phyloP scores from a whole-genome alignment of 2,888 invertebrate species.

The Lamellibrachia satsuma region DNA sequence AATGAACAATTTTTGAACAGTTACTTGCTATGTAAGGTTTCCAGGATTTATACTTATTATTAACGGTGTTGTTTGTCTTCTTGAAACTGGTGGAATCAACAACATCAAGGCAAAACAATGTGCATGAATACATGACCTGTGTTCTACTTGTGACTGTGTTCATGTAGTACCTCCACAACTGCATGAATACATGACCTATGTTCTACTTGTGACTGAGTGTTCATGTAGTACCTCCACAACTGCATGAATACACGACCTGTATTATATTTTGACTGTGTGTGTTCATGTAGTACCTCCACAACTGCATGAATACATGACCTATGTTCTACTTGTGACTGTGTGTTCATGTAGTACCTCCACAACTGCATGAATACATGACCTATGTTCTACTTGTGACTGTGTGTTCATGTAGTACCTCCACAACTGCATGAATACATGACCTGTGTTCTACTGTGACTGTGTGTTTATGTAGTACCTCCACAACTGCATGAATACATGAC shows the following conservation, averaged over 20 bases:
- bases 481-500: slow-evolving; percentile 90
- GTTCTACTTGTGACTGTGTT: too few species aligned
- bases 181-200: too few species aligned
- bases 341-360: slow-evolving; percentile 77
- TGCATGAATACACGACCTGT: too few species aligned
- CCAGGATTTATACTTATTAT: too few species aligned
- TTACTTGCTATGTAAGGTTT: too few species aligned
- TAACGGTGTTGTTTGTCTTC: too few species aligned
- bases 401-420: slow-evolving; percentile 77
- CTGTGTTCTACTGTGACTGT: slow-evolving; percentile 67
- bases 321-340: slow-evolving; percentile 66
- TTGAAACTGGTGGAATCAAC: too few species aligned
- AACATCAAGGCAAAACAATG: too few species aligned
- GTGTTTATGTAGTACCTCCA: slow-evolving; percentile 77
- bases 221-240: too few species aligned
- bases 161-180: background rate
- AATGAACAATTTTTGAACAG: too few species aligned
- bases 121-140: too few species aligned
- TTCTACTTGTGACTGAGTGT: too few species aligned
- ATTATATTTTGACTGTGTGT: background rate
- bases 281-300: slow-evolving; percentile 80
- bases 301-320: slow-evolving; percentile 87
- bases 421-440: slow-evolving; percentile 90
- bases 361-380: slow-evolving; percentile 89
- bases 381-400: slow-evolving; percentile 67